Evolutionary conservation across 2,797 vertebrate genomes (phyloP).

Genomic region (Myiothlypis coronata): DNA sequence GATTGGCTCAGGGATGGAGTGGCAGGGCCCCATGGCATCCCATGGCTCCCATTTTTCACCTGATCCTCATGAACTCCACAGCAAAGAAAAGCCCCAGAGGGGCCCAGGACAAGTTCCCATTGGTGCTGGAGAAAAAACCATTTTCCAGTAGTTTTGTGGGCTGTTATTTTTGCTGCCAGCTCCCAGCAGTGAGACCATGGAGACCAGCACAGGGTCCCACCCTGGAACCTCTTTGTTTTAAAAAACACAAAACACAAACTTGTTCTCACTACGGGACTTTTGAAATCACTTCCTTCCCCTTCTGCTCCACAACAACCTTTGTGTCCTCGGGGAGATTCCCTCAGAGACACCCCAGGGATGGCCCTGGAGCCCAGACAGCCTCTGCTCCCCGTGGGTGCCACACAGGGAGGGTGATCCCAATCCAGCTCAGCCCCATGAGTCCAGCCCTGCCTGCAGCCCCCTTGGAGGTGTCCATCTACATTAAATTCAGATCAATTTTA

Average conservation of each 20-base stretch:
- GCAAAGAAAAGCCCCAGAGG: background rate
- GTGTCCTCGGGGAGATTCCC: fast-evolving
- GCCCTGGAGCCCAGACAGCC: background rate
- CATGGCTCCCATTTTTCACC: fast-evolving
- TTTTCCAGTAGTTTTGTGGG: background rate
- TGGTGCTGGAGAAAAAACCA: background rate
- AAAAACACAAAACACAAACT: background rate
- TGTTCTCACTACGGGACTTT: background rate
- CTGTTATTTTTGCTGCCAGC: background rate
- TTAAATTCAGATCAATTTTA: background rate
- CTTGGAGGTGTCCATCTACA: background rate
- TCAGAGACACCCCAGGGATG: fast-evolving
- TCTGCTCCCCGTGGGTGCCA: background rate
- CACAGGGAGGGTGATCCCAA: fast-evolving
- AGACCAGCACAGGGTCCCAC: background rate
- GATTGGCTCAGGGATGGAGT: background rate
- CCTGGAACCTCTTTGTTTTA: constrained; percentile 7
- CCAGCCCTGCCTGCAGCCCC: background rate
- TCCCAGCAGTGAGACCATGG: fast-evolving
- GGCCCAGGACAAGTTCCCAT: background rate
- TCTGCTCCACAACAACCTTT: background rate
- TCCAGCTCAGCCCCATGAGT: background rate
- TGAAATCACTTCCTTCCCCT: constrained; percentile 34
- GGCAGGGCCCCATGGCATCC: background rate
- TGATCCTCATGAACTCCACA: background rate